phyloP scores from a whole-genome alignment of 1,140 invertebrate species.

The Ooceraea biroi region DNA sequence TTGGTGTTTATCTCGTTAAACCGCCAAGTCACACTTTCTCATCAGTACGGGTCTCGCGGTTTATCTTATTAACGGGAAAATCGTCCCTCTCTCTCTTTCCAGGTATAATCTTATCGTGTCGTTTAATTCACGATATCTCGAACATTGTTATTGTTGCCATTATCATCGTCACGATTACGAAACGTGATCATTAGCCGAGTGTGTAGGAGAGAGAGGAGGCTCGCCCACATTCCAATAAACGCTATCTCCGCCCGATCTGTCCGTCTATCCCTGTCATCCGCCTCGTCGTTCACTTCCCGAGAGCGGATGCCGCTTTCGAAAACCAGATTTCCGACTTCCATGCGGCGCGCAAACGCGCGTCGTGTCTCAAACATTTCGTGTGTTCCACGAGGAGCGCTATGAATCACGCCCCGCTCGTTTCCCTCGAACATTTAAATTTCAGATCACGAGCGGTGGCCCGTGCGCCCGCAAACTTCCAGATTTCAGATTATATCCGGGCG shows the following conservation, averaged over 20 bases:
- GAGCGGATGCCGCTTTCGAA: conserved; percentile 40
- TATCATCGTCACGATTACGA: conserved; percentile 20
- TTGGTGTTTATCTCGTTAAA: conserved; percentile 8
- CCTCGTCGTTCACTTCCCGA: not conserved
- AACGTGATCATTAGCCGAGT: conserved; percentile 8
- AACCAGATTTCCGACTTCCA: conserved; percentile 37
- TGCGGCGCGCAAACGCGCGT: not conserved
- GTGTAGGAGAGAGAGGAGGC: not conserved
- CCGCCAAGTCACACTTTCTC: not conserved
- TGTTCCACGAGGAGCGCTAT: conserved; percentile 22
- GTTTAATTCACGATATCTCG: conserved; percentile 22
- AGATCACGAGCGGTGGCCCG: conserved; percentile 44
- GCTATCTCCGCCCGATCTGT: not conserved
- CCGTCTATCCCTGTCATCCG: conserved; percentile 3
- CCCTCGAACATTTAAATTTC: conserved; percentile 58
- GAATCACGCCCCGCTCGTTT: conserved; percentile 46
- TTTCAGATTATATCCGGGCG: conserved; percentile 42
- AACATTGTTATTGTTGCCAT: conserved; percentile 15
- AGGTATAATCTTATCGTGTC: not conserved
- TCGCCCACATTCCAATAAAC: conserved; percentile 34
- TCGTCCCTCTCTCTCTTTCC: not conserved
- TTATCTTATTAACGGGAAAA: conserved; percentile 20
- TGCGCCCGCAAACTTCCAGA: conserved; percentile 42
- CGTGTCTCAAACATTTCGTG: conserved; percentile 46
- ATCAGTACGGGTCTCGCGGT: not conserved